phyloP scores from a whole-genome alignment of 2,113 vertebrate species.

The Mionectes macconnelli region DNA sequence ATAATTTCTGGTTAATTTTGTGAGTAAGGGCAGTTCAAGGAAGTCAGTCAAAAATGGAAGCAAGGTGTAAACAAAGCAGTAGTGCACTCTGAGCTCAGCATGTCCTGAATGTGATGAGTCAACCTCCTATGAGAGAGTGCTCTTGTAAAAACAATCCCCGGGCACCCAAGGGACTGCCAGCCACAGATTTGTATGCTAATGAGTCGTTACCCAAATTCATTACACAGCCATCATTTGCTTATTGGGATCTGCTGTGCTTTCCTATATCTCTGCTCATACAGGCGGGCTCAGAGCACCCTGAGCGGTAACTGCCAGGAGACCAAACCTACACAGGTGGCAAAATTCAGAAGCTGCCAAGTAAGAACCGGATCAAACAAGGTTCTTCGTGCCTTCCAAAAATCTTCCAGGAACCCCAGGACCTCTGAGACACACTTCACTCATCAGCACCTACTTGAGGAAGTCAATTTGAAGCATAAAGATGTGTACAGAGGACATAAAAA shows the following conservation, averaged over 20 bases:
- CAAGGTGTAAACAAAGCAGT: neutral
- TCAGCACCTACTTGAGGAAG: neutral
- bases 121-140: neutral
- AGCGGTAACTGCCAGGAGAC: accelerated
- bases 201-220: neutral
- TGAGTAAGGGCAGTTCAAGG: neutral
- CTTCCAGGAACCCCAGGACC: neutral
- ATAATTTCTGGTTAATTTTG: neutral
- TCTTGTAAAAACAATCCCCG: neutral
- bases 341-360: neutral
- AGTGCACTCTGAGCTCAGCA: neutral
- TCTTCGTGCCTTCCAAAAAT: neutral
- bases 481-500: neutral
- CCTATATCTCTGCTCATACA: neutral
- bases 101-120: neutral
- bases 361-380: neutral
- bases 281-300: accelerated
- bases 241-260: neutral
- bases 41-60: neutral
- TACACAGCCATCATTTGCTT: neutral
- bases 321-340: neutral
- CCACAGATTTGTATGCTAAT: neutral
- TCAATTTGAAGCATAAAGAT: neutral
- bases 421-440: neutral
- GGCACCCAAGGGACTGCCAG: neutral